phyloP scores from a whole-genome alignment of 2,113 vertebrate genomes.

The Pygoscelis adeliae region DNA sequence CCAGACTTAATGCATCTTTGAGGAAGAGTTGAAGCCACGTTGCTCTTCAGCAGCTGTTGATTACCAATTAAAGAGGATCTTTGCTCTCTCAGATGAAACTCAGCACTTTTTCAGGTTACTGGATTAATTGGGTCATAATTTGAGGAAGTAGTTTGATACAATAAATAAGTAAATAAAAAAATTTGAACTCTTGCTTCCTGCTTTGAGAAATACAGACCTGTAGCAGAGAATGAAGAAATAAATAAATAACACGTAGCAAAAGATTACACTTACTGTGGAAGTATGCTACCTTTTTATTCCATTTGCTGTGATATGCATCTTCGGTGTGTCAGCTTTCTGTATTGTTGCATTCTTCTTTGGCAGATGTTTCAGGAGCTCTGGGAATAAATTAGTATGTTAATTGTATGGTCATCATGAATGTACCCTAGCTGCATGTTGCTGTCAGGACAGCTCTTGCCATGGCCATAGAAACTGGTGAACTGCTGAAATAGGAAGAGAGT shows the following conservation, averaged over 20 bases:
- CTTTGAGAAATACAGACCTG: not conserved
- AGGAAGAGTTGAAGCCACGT: not conserved
- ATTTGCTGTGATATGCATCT: accelerated
- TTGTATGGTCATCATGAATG: not conserved
- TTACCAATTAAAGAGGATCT: not conserved
- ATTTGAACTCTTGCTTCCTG: not conserved
- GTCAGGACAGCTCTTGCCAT: not conserved
- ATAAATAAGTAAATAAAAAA: not conserved
- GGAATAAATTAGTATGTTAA: not conserved
- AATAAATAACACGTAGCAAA: not conserved
- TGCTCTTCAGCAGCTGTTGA: not conserved
- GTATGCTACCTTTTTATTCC: not conserved
- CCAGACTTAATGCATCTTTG: not conserved
- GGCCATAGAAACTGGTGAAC: not conserved
- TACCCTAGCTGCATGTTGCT: not conserved
- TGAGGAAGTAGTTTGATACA: not conserved
- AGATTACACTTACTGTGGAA: not conserved
- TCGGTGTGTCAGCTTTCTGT: not conserved
- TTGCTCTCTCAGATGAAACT: not conserved
- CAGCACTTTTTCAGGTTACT: not conserved
- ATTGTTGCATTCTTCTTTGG: not conserved
- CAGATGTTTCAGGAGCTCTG: not conserved
- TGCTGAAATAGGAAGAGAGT: not conserved
- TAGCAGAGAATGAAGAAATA: not conserved
- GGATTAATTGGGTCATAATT: not conserved